phyloP scores from a whole-genome alignment of 2,113 vertebrate genomes.

The Labrus mixtus region DNA sequence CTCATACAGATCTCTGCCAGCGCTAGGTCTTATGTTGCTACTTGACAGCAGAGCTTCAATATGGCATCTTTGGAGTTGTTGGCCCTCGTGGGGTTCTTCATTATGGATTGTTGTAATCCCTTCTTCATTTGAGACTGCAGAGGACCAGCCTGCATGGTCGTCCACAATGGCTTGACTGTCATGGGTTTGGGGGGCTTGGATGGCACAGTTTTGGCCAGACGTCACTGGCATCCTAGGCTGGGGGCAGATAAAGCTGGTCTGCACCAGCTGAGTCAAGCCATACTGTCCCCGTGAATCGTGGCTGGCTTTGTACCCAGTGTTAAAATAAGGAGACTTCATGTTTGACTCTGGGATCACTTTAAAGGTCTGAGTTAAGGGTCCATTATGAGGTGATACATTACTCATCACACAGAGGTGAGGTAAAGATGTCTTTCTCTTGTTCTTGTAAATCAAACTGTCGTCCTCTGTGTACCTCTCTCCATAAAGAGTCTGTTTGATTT shows the following conservation, averaged over 20 bases:
- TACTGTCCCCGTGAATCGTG: conserved; percentile 63
- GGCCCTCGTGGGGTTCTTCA: conserved; percentile 47
- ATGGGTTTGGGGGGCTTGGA: conserved; percentile 60
- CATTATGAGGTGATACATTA: conserved; percentile 80
- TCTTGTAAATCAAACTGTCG: conserved; percentile 80
- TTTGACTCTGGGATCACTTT: conserved; percentile 78
- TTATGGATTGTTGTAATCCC: conserved; percentile 49
- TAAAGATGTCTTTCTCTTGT: conserved; percentile 80
- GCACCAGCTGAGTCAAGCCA: conserved; percentile 57
- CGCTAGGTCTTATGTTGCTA: conserved; percentile 70
- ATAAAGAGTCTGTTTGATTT: conserved; percentile 87
- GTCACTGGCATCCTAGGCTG: conserved; percentile 53
- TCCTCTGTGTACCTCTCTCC: conserved; percentile 73
- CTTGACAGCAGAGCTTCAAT: conserved; percentile 67
- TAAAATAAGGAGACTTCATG: conserved; percentile 68
- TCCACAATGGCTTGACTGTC: conserved; percentile 42
- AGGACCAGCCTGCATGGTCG: conserved; percentile 65
- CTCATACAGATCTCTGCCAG: conserved; percentile 69
- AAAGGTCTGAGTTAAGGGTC: conserved; percentile 80
- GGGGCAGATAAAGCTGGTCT: conserved; percentile 69
- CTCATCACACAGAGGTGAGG: conserved; percentile 79
- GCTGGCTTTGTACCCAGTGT: conserved; percentile 68
- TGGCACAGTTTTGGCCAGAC: conserved; percentile 66
- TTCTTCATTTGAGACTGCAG: conserved; percentile 43
- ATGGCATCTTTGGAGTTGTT: conserved; percentile 57